Percentiles rank a stretch among this genome's conserved stretches.
Evolutionary conservation across 2,113 vertebrate genomes (phyloP).

Genomic region (Bubo blakistoni): DNA sequence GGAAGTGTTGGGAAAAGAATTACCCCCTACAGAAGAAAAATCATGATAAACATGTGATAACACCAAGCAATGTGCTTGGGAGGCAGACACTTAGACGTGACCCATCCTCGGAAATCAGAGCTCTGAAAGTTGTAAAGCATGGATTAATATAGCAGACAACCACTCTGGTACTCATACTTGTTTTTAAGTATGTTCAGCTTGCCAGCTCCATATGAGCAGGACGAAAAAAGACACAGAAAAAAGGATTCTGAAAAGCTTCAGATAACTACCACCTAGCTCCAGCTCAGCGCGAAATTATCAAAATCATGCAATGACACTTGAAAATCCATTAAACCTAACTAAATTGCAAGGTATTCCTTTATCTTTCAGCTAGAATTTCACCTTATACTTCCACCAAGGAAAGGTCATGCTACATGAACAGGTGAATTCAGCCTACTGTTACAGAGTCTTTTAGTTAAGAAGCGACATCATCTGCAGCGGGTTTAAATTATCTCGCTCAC

Average conservation of each 20-base stretch:
- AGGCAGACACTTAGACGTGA: background rate
- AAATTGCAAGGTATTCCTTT: background rate
- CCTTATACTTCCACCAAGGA: background rate
- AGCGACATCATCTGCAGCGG: background rate
- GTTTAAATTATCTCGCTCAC: accelerated
- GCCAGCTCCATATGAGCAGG: background rate
- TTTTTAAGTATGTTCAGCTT: background rate
- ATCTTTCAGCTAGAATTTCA: background rate
- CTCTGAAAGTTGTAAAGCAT: background rate
- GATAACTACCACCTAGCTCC: background rate
- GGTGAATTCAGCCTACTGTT: background rate
- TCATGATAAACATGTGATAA: accelerated
- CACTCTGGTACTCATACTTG: background rate
- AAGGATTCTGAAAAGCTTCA: background rate
- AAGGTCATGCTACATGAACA: background rate
- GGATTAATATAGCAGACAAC: background rate
- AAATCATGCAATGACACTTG: background rate
- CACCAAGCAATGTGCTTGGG: background rate
- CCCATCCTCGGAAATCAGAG: background rate
- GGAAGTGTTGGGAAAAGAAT: background rate
- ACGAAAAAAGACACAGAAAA: background rate
- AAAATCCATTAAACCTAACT: background rate
- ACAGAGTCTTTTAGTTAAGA: background rate
- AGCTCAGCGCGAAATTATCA: background rate
- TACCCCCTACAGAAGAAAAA: background rate